Evolutionary conservation across 1,140 invertebrate genomes (phyloP), one percentile per base, ranked within the genome.

Genomic region (Drosophila cardini): DNA sequence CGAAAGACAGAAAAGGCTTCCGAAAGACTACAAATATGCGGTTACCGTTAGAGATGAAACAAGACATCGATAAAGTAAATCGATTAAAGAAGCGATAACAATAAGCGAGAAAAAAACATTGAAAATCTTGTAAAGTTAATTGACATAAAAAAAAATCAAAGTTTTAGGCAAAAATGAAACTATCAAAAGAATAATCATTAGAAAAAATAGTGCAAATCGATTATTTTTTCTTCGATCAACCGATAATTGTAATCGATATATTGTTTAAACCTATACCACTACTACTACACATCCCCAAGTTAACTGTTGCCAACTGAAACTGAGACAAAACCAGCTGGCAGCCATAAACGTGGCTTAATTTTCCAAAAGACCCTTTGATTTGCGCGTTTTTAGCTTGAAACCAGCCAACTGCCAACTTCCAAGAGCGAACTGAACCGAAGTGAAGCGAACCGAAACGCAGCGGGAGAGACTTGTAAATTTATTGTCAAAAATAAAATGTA

Each of bases 401-500:
- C 11, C 43, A 7, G 52, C 21, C 67, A 45, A 36, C 52, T 21
- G 36, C 40, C 32, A 65, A 43, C 34, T 11, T n/a, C n/a, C n/a
- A n/a, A n/a, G n/a, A n/a, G 34, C 13, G 73, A 53, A 30, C 56
- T 34, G 38, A 67, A 45, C 55, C 43, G 45, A 68, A 50, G 15
- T 13, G 52, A 67, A 57, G 55, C 38, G 52, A 52, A 36, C 53
- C 26, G 52, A 70, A 56, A 48, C 50, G 56, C 16, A 34, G 62
- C 36, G 34, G 16, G n/a, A 40, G 65, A 30, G 42, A 58, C 61
- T 55, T 76, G 75, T 56, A 78, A 84, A 89, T 87, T 87, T 87
- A 87, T 87, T 84, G 84, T 84, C 77, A 77, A 75, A 61, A 67
- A 87, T 87, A 87, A 87, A 87, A 87, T 70, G 84, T 90, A 84